Conservation (phyloP, 2,113 vertebrate genomes). For the Egretta garzetta region DNA sequence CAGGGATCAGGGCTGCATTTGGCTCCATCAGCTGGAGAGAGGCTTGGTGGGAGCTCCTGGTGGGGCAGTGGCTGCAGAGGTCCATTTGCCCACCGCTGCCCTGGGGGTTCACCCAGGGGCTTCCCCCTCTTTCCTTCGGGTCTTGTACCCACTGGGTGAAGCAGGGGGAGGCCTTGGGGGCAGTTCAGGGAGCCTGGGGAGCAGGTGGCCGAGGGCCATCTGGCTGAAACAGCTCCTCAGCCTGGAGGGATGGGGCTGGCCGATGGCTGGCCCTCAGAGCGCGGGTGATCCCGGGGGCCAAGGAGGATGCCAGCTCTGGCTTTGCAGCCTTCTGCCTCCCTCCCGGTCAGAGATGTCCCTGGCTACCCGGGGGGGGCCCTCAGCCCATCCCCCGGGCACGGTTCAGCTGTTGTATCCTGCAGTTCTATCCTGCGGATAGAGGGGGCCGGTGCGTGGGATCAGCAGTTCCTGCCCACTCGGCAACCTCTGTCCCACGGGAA, state of each 20-base stretch:
- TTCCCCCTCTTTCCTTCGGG: neutral
- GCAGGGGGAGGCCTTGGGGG: neutral
- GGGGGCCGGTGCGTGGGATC: slow-evolving; percentile 19
- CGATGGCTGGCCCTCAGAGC: neutral
- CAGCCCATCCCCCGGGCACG: neutral
- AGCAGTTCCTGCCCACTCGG: neutral
- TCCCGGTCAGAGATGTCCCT: neutral
- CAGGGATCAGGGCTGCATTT: fast-evolving
- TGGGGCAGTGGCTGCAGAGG: neutral
- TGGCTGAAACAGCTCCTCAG: neutral
- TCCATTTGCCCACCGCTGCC: fast-evolving
- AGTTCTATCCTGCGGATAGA: slow-evolving; percentile 46
- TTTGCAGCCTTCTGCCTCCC: neutral
- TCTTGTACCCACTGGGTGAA: neutral
- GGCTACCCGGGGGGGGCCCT: neutral
- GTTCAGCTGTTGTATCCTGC: neutral
- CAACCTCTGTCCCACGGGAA: slow-evolving; percentile 26
- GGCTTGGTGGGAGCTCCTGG: neutral
- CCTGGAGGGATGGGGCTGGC: neutral
- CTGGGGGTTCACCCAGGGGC: fast-evolving
- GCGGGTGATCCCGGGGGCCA: fast-evolving
- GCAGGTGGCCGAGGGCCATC: neutral
- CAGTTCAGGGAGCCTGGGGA: neutral
- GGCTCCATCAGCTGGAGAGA: fast-evolving
- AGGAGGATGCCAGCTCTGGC: neutral